Conservation (phyloP, 2,113 vertebrate genomes). For the Todiramphus chloris region DNA sequence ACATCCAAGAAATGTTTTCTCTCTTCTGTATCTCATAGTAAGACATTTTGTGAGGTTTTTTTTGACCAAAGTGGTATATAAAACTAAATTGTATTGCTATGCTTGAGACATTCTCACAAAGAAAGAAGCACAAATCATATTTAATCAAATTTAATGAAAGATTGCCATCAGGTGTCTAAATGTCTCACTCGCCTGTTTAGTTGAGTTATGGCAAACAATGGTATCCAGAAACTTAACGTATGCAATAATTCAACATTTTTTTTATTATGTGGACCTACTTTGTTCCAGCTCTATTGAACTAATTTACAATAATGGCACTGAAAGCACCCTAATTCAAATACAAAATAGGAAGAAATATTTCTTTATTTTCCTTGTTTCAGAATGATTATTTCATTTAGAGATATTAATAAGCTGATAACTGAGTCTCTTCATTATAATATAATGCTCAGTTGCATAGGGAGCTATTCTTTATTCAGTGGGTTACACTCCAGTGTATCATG, state of each 20-base stretch:
- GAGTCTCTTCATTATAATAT: slow-evolving; percentile 50
- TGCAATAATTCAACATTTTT: slow-evolving; percentile 7
- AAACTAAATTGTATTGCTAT: background rate
- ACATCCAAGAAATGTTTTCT: slow-evolving; percentile 3
- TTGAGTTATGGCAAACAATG: slow-evolving; percentile 32
- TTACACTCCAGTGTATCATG: background rate
- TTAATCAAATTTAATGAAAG: slow-evolving; percentile 75
- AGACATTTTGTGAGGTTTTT: background rate
- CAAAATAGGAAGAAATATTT: background rate
- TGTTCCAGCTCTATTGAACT: background rate
- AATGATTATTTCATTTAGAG: slow-evolving; percentile 47
- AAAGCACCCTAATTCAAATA: slow-evolving; percentile 8
- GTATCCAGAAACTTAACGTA: background rate
- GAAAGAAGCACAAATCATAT: slow-evolving; percentile 40
- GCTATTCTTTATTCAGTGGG: slow-evolving; percentile 31
- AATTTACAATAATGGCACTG: slow-evolving; percentile 22
- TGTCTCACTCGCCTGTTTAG: slow-evolving; percentile 43
- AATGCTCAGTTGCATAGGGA: slow-evolving; percentile 20
- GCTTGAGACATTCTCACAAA: background rate
- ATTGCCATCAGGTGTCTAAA: slow-evolving; percentile 79
- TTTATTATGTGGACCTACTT: background rate
- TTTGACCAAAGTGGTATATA: background rate
- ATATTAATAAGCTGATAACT: slow-evolving; percentile 56
- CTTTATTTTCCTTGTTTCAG: slow-evolving; percentile 11
- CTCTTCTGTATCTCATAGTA: background rate